A percentile compares a stretch with the other conserved stretches of the same genome.
These are phyloP conservation scores for Kryphioiulus occultus DNA, from an alignment of 2,888 invertebrate species.

Conservation along the genomic window DNA sequence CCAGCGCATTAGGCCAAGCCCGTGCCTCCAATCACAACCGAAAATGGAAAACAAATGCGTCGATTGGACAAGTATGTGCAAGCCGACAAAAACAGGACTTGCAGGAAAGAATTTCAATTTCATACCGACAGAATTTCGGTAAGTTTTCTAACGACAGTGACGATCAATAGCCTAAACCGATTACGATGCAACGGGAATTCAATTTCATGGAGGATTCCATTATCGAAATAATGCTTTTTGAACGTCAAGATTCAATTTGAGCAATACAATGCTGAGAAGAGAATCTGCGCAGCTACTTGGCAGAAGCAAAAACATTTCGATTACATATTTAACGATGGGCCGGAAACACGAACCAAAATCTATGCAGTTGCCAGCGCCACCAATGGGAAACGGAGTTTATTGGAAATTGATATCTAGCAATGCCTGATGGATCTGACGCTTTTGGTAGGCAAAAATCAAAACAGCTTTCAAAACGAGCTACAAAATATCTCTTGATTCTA, in stretches of 20 bases:
- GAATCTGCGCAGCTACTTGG: not conserved
- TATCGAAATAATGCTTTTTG: not conserved
- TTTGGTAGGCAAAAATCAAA: not conserved
- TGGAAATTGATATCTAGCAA: not conserved
- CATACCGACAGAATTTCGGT: not conserved
- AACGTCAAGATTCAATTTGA: not conserved
- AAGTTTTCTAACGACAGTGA: not conserved
- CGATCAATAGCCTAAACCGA: constrained; percentile 5
- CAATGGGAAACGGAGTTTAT: not conserved
- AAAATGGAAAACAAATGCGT: not conserved
- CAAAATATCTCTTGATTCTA: too few species aligned
- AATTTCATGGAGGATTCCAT: constrained; percentile 5
- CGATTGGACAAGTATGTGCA: not conserved
- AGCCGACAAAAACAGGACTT: not conserved
- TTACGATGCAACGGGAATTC: not conserved
- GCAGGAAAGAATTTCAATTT: constrained; percentile 4
- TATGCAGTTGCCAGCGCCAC: not conserved
- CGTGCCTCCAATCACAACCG: not conserved
- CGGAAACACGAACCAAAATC: not conserved
- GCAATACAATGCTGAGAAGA: not conserved
- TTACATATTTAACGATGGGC: not conserved
- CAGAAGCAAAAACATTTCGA: not conserved
- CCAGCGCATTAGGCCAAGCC: not conserved
- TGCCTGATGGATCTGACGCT: not conserved
- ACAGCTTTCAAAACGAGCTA: not conserved